Evolutionary conservation across 1,140 invertebrate species (phyloP).

Genomic region (Trichogramma pretiosum): DNA sequence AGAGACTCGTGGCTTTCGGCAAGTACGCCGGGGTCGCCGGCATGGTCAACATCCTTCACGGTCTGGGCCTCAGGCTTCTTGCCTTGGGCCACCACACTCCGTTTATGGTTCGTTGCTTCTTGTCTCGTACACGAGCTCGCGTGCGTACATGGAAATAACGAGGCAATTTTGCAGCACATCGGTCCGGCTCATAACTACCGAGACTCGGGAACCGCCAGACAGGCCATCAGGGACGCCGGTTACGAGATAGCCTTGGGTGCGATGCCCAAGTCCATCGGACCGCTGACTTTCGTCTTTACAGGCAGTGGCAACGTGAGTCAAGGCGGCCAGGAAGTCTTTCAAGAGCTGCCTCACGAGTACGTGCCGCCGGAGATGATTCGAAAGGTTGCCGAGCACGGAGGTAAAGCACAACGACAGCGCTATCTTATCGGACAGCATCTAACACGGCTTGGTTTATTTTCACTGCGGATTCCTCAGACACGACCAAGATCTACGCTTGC

Average conservation of each 20-base stretch:
- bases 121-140: background rate
- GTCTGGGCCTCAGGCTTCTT: slow-evolving; percentile 83
- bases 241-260: slow-evolving; percentile 96
- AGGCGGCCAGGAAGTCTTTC: slow-evolving; percentile 96
- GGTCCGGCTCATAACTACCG: slow-evolving; percentile 97
- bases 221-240: slow-evolving; percentile 93
- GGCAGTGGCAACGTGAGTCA: slow-evolving; percentile 80
- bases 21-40: slow-evolving; percentile 98
- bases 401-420: too few species aligned
- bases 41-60: slow-evolving; percentile 98
- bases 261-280: slow-evolving; percentile 97
- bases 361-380: slow-evolving; percentile 88
- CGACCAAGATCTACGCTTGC: slow-evolving; percentile 90
- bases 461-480: too few species aligned
- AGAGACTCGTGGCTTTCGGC: slow-evolving; percentile 94
- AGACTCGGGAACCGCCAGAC: slow-evolving; percentile 93
- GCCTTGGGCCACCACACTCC: slow-evolving; percentile 98
- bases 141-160: background rate
- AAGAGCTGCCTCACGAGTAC: slow-evolving; percentile 95
- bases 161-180: slow-evolving; percentile 65
- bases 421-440: too few species aligned
- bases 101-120: slow-evolving; percentile 69
- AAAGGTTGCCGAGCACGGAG: slow-evolving; percentile 93
- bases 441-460: too few species aligned
- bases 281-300: slow-evolving; percentile 95